Base-by-base conservation (phyloP, 1,140 invertebrate species). In the Eupeodes corollae region DNA sequence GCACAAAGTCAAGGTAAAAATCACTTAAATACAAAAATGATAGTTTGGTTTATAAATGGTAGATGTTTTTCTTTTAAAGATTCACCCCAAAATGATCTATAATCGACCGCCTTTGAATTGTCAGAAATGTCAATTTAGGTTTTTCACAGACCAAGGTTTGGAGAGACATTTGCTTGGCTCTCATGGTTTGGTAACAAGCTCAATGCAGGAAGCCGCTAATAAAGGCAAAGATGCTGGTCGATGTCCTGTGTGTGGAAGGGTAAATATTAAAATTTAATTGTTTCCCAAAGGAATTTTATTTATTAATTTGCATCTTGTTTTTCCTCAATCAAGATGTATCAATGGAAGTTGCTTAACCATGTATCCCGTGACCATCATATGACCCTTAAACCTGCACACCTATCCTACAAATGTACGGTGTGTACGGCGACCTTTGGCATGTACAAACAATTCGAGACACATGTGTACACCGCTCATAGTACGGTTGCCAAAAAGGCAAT, bases 41-140 rank as follows among this genome's bases (percentile, higher is more conserved):
- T 13, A 18, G 6, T 6, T 16, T n/a, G n/a, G n/a, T n/a, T n/a
- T n/a, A n/a, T n/a, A n/a, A n/a, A n/a, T n/a, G n/a, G n/a, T n/a
- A n/a, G n/a, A n/a, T n/a, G n/a, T n/a, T n/a, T n/a, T n/a, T 18
- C 18, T 5, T 0, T 42, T 51, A 2, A 18, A 68, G 72, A 93
- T 93, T 60, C 90, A 93, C 74, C 90, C 89, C 50, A 93, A 93
- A 72, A 93, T 93, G 90, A 91, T 93, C 51, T 89, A 91, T 63
- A 92, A 91, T 70, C 75, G 89, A 70, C 90, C 91, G 50, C 91
- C 91, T 31, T 73, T 96, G 46, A 95, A 94, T 68, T 96, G 91
- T 69, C 90, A 93, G 68, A 93, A 95, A 67, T 96, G 92, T 77
- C 88, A 94, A 71, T 93, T 91, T 68, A 69, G 77, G 48, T 80